Evolutionary conservation across 2,113 vertebrate genomes (phyloP), one percentile per base, ranked within the genome.

Genomic region (Upupa epops): DNA sequence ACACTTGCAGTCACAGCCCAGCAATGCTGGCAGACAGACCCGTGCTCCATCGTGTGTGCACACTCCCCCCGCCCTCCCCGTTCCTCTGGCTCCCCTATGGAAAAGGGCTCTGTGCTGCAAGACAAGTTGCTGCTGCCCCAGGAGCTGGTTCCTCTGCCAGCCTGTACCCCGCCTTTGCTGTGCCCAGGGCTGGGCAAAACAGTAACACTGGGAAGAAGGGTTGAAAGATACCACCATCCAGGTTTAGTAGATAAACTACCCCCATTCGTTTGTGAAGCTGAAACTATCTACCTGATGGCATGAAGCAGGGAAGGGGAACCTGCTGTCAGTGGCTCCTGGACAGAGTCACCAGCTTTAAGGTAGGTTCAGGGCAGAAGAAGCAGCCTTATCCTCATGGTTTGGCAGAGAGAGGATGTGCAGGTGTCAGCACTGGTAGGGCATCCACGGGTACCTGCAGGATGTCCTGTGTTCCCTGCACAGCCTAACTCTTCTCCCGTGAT

Each of bases 1-100:
- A 84, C 90, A 90, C 40, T 86, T 96, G 86, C 69, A 92, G 95
- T 96, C 90, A 93, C 78, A 77, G 93, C 94, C 92, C 46, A 90
- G 65, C 55, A 80, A 93, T 91, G 94, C 82, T 97, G 96, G 96
- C 95, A 92, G 83, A 61, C 26, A 56, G 51, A 6, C 4, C 72
- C 1, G 14, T 81, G 45, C 83, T 65, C 68, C 1, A 2, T 28
- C 51, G 14, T 3, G 45, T 34, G 60, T 7, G 26, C 80, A 28
- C 18, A 40, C 69, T 55, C 80, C 54, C 74, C 42, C 60, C 24
- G 7, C 37, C 61, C 48, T 72, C 11, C 13, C 65, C 71, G 26
- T 83, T 79, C 52, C 48, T 13, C 69, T 54, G 60, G 12, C 58
- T 83, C 18, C 48, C n/a, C 5, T 9, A 0, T 29, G 19, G 22